A percentile compares a stretch with the other conserved stretches of the same genome.
These are phyloP conservation scores for Trichopria drosophilae DNA, from an alignment of 2,888 invertebrate species.

Conservation along the genomic window DNA sequence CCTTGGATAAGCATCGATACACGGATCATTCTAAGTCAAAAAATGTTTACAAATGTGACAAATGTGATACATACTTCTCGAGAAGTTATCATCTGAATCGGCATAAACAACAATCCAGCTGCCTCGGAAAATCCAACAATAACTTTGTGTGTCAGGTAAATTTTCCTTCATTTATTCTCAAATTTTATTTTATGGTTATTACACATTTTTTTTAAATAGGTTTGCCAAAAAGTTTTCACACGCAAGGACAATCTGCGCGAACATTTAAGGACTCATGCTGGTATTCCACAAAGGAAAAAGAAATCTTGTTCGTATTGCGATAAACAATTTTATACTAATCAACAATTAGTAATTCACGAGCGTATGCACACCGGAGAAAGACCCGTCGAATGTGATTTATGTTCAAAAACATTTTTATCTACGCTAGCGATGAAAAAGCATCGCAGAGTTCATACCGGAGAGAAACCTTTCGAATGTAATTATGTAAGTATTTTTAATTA, in stretches of 20 bases:
- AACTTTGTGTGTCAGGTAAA: conserved; percentile 64
- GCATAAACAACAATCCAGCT: conserved; percentile 61
- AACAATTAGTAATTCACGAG: conserved; percentile 64
- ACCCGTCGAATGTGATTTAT: conserved; percentile 74
- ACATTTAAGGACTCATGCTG: conserved; percentile 71
- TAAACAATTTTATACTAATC: conserved; percentile 64
- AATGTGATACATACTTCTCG: conserved; percentile 61
- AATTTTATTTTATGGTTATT: background rate
- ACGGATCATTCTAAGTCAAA: conserved; percentile 60
- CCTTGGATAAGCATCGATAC: conserved; percentile 69
- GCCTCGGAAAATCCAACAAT: conserved; percentile 61
- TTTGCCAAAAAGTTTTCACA: conserved; percentile 62
- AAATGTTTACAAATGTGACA: conserved; percentile 59
- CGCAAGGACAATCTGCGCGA: conserved; percentile 75
- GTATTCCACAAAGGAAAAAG: conserved; percentile 63
- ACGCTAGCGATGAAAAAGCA: conserved; percentile 79
- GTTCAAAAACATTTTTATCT: conserved; percentile 73
- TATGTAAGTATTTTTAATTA: conserved; percentile 49
- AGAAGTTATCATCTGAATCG: conserved; percentile 62
- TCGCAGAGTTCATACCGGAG: conserved; percentile 62
- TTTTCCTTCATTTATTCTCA: conserved; percentile 6
- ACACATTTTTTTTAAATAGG: conserved; percentile 48
- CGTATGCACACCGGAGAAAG: conserved; percentile 70
- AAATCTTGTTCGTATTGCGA: conserved; percentile 68
- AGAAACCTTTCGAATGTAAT: conserved; percentile 62